Evolutionary conservation across 2,888 invertebrate species (phyloP).

Genomic region (Dasypogon diadema): DNA sequence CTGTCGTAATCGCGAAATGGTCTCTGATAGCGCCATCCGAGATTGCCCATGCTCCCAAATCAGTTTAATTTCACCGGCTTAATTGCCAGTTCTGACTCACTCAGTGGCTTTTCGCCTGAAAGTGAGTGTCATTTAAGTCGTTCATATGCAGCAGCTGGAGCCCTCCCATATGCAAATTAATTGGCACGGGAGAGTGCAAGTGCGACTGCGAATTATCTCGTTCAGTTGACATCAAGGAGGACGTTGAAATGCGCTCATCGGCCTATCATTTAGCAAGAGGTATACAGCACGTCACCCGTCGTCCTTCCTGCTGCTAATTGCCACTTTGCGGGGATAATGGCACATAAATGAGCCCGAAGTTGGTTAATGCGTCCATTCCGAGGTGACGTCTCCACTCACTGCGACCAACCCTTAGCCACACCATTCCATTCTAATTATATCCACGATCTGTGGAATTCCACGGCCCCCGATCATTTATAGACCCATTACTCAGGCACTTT

Average conservation of each 20-base stretch:
- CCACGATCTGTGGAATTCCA: neutral
- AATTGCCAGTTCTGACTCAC: slow-evolving; percentile 15
- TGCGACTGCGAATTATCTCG: slow-evolving; percentile 31
- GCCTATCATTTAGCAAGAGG: neutral
- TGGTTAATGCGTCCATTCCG: too few relatives aligned
- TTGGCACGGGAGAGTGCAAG: slow-evolving; percentile 3
- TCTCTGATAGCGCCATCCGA: neutral
- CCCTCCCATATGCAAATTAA: slow-evolving; percentile 33
- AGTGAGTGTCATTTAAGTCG: neutral
- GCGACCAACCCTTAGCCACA: neutral
- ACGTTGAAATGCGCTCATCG: neutral
- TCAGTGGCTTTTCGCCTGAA: neutral
- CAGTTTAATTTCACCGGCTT: slow-evolving; percentile 21
- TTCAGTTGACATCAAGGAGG: slow-evolving; percentile 32
- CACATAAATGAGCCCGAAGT: too few relatives aligned
- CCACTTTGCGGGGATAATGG: slow-evolving; percentile 1
- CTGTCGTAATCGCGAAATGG: too few relatives aligned
- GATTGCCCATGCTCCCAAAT: neutral
- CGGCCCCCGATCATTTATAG: neutral
- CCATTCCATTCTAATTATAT: slow-evolving; percentile 8
- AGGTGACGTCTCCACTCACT: neutral
- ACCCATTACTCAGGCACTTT: slow-evolving; percentile 29
- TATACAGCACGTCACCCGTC: neutral
- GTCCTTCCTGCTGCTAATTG: slow-evolving; percentile 27
- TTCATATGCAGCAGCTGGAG: neutral